A percentile compares a stretch with the other conserved stretches of the same genome.
Conservation (phyloP, 2,888 invertebrate species). For the Atherix ibis region DNA sequence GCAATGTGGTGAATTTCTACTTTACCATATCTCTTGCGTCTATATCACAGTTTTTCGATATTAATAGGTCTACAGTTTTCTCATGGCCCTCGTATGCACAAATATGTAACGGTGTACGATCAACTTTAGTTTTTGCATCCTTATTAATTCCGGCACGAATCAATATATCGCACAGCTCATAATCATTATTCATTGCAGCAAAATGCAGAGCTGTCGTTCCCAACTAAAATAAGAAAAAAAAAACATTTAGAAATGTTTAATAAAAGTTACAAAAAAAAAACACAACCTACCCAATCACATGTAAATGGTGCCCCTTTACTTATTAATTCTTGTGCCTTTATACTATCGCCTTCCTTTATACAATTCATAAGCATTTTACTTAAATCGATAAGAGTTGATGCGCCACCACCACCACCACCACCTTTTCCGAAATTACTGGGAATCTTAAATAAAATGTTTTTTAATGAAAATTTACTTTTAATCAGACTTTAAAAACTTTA, state of each 20-base stretch:
- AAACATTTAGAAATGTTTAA: background rate
- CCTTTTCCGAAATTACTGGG: too few relatives aligned
- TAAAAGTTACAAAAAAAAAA: constrained; percentile 2
- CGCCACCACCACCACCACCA: too few relatives aligned
- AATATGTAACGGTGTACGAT: constrained; percentile 79
- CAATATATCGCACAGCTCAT: constrained; percentile 63
- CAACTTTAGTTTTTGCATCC: constrained; percentile 83
- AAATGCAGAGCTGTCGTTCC: constrained; percentile 83
- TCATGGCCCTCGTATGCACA: constrained; percentile 74
- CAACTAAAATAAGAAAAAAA: constrained; percentile 37
- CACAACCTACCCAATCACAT: constrained; percentile 66
- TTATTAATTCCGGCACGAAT: constrained; percentile 73
- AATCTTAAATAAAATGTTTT: too few relatives aligned
- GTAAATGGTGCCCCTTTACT: constrained; percentile 80
- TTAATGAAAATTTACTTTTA: too few relatives aligned
- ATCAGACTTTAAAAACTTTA: too few relatives aligned
- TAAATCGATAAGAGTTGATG: constrained; percentile 44
- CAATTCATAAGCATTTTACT: constrained; percentile 71
- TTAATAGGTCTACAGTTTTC: constrained; percentile 50
- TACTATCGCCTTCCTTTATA: constrained; percentile 62
- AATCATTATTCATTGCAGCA: constrained; percentile 67
- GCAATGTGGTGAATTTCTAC: too few relatives aligned
- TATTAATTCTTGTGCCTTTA: constrained; percentile 60
- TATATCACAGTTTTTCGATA: constrained; percentile 53
- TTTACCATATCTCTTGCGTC: constrained; percentile 64